Percentiles rank a stretch among this genome's conserved stretches.
Conservation (phyloP, 2,888 invertebrate species). For the Asteroscopus sphinx region DNA sequence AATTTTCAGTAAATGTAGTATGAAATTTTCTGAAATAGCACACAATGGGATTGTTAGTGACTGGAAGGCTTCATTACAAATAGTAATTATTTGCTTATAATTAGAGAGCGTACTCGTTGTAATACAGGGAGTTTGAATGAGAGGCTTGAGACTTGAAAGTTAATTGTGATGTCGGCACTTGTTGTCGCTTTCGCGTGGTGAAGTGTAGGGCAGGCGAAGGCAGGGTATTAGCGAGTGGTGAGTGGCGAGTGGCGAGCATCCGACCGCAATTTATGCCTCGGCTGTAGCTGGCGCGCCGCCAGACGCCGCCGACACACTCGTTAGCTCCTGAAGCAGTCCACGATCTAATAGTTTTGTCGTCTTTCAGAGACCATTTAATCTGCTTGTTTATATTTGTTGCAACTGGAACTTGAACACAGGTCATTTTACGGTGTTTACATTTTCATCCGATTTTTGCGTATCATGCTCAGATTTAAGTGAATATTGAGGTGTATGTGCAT, state of each 20-base stretch:
- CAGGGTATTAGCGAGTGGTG: conserved; percentile 45
- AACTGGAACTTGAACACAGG: conserved; percentile 60
- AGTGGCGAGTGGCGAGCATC: conserved; percentile 54
- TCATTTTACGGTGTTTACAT: conserved; percentile 7
- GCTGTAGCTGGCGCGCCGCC: conserved; percentile 74
- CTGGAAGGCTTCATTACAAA: conserved; percentile 28
- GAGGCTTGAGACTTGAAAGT: conserved; percentile 34
- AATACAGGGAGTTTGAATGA: conserved; percentile 15
- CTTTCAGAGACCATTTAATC: conserved; percentile 75
- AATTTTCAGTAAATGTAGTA: conserved; percentile 12
- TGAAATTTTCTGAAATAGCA: conserved; percentile 7
- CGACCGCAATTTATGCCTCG: conserved; percentile 77
- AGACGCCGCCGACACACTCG: conserved; percentile 75
- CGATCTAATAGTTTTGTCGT: conserved; percentile 83
- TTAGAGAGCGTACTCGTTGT: conserved; percentile 25
- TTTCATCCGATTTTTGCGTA: conserved; percentile 4
- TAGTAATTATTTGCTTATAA: conserved; percentile 33
- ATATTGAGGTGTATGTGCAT: no score
- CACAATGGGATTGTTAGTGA: conserved; percentile 20
- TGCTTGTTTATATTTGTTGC: conserved; percentile 75
- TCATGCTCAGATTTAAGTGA: no score
- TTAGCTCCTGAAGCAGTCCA: conserved; percentile 76
- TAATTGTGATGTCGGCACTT: conserved; percentile 56
- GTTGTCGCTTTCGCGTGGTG: conserved; percentile 71
- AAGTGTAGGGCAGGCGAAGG: conserved; percentile 51